Percentiles rank a stretch among this genome's conserved stretches.
phyloP scores from a whole-genome alignment of 2,113 vertebrate genomes.

The Pollimyrus isidori region DNA sequence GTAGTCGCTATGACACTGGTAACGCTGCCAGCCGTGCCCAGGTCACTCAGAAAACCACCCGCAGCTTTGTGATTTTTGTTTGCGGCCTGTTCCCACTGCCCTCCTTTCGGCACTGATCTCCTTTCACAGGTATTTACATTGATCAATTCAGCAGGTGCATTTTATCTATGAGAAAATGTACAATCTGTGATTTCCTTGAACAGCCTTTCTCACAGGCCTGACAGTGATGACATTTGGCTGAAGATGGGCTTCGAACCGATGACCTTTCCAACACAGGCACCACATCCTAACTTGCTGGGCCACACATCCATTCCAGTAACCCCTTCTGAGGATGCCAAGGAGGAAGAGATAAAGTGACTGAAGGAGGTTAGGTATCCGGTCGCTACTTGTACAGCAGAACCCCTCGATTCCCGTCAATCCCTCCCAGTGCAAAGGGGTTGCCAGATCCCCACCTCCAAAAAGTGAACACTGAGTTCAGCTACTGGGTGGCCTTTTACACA shows the following conservation, averaged over 20 bases:
- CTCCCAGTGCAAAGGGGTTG: not conserved
- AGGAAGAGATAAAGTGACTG: not conserved
- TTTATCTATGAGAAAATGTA: not conserved
- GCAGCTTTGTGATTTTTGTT: not conserved
- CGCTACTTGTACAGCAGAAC: slow-evolving; percentile 24
- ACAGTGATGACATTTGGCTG: too few species aligned
- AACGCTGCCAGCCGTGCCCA: not conserved
- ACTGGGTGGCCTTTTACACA: not conserved
- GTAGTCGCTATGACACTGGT: not conserved
- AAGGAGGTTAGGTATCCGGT: not conserved
- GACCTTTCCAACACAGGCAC: not conserved
- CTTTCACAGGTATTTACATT: not conserved
- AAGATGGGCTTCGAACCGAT: not conserved
- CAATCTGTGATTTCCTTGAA: too few species aligned
- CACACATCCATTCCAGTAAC: not conserved
- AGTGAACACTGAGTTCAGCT: not conserved
- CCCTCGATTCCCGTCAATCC: not conserved
- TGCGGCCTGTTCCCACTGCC: not conserved
- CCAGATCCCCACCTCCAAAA: not conserved
- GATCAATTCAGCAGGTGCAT: not conserved
- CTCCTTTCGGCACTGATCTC: not conserved
- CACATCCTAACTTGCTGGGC: not conserved
- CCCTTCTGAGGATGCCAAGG: not conserved
- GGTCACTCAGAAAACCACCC: not conserved
- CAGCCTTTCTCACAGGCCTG: too few species aligned